Percentiles rank a stretch among this genome's conserved stretches.
Conservation (phyloP, 1,140 invertebrate species). For the Antheraea pernyi region DNA sequence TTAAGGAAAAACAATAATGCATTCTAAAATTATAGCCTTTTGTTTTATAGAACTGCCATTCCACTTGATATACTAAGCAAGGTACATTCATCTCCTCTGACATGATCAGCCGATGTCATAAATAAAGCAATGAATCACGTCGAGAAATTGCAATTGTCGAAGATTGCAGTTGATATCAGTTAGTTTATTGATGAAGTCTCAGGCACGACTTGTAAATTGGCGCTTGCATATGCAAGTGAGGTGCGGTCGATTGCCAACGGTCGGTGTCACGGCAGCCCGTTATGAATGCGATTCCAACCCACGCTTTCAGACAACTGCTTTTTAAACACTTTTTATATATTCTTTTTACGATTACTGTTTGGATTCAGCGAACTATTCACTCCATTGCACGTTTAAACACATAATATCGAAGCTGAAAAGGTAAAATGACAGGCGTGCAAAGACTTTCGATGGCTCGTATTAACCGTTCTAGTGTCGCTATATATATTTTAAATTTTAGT, state of each 20-base stretch:
- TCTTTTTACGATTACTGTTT: background rate
- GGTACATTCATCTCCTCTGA: background rate
- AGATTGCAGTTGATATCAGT: slow-evolving; percentile 21
- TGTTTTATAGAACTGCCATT: background rate
- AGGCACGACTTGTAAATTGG: slow-evolving; percentile 19
- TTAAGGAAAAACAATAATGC: background rate
- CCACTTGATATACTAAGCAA: background rate
- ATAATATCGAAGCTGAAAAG: too few species aligned
- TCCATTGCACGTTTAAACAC: too few species aligned
- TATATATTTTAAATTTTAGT: background rate
- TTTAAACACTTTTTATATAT: background rate
- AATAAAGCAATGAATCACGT: slow-evolving; percentile 23
- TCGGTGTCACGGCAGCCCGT: slow-evolving; percentile 5
- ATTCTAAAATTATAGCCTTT: background rate
- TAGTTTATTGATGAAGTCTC: slow-evolving; percentile 21
- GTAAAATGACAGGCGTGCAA: too few species aligned
- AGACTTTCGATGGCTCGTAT: too few species aligned
- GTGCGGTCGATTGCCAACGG: slow-evolving; percentile 3
- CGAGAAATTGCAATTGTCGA: slow-evolving; percentile 19
- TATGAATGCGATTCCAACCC: background rate
- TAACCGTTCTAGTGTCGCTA: too few species aligned
- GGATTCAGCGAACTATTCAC: background rate
- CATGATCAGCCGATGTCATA: slow-evolving; percentile 18
- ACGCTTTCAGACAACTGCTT: background rate
- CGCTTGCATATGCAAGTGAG: slow-evolving; percentile 23